These are phyloP conservation scores for Craniophora ligustri DNA, from an alignment of 2,888 invertebrate species.

Conservation along the genomic window DNA sequence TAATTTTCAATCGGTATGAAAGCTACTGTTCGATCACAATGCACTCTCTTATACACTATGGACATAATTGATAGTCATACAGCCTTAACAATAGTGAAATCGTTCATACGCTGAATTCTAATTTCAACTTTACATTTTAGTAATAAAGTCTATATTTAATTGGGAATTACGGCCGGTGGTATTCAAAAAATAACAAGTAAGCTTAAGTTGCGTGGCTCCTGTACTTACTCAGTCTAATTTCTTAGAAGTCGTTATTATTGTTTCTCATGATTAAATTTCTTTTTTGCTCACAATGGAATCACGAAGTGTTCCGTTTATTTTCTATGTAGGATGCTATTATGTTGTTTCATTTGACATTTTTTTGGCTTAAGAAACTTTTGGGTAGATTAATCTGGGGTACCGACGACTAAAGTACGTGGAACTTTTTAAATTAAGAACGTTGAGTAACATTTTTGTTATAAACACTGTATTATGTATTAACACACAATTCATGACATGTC, in stretches of 20 bases:
- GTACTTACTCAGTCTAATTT: conserved; percentile 87
- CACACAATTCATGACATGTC: too few relatives aligned
- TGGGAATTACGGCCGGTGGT: conserved; percentile 54
- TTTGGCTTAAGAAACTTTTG: conserved; percentile 51
- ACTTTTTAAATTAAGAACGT: conserved; percentile 29
- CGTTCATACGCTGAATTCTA: conserved; percentile 58
- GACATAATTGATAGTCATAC: conserved; percentile 88
- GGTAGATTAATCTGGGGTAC: conserved; percentile 35
- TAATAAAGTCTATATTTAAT: conserved; percentile 56
- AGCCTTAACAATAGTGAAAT: conserved; percentile 86
- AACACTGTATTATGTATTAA: too few relatives aligned
- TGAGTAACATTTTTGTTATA: neutral
- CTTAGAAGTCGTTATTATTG: conserved; percentile 86
- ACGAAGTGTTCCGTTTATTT: conserved; percentile 76
- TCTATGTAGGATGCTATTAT: conserved; percentile 72
- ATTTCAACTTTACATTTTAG: conserved; percentile 57
- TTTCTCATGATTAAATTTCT: conserved; percentile 89
- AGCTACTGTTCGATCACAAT: conserved; percentile 87
- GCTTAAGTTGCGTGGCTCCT: conserved; percentile 87
- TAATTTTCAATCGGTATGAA: conserved; percentile 87
- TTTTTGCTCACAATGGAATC: conserved; percentile 84
- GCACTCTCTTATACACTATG: conserved; percentile 83
- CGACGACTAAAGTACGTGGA: conserved; percentile 8
- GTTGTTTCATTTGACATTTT: conserved; percentile 67
- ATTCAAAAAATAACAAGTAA: conserved; percentile 81